phyloP scores from a whole-genome alignment of 2,113 vertebrate genomes.

The Elgaria multicarinata region DNA sequence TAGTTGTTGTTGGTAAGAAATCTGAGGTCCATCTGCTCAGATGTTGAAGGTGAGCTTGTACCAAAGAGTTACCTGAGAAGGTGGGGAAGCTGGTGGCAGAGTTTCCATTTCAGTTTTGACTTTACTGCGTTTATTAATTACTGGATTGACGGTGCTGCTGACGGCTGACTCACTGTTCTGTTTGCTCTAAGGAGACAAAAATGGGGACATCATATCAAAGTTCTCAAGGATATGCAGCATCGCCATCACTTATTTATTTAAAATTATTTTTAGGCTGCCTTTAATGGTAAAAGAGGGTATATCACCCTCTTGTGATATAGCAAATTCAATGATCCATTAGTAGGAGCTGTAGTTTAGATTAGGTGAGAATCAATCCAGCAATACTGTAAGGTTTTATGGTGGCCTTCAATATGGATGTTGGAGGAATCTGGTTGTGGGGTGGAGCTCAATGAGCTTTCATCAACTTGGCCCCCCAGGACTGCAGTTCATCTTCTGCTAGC shows the following conservation, averaged over 20 bases:
- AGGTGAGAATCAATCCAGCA: neutral
- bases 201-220: neutral
- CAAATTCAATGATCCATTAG: neutral
- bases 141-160: conserved; percentile 90
- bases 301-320: neutral
- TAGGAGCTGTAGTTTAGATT: neutral
- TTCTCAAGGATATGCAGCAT: neutral
- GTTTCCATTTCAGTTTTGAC: conserved; percentile 88
- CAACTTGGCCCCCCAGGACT: no score
- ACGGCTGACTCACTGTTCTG: conserved; percentile 85
- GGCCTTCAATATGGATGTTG: neutral
- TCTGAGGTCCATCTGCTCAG: neutral
- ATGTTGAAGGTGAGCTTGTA: neutral
- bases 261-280: no score
- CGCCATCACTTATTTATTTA: neutral
- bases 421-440: no score
- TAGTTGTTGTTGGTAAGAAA: neutral
- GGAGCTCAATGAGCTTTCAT: no score
- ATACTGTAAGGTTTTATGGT: neutral
- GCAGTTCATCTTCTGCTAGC: no score
- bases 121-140: conserved; percentile 89
- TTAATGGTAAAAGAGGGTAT: no score
- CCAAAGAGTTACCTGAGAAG: conserved; percentile 81
- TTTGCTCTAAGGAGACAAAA: conserved; percentile 74
- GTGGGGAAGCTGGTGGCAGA: conserved; percentile 78